These are phyloP conservation scores for Pollimyrus isidori DNA, from an alignment of 2,113 vertebrate species.

Conservation along the genomic window DNA sequence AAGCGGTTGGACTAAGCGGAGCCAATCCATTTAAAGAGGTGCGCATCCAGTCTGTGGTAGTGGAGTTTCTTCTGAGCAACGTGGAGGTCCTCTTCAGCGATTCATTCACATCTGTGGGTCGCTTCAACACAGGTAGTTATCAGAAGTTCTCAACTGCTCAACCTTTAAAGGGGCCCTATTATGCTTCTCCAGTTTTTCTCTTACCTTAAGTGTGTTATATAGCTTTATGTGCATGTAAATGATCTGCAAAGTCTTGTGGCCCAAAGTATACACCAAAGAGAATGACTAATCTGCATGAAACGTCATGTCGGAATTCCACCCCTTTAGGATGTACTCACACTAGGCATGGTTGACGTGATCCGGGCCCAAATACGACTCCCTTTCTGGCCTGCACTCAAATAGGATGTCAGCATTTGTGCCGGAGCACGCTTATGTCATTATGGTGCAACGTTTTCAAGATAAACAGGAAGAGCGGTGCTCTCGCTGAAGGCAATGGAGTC, in stretches of 20 bases:
- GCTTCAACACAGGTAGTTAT: constrained; percentile 53
- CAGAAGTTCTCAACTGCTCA: background rate
- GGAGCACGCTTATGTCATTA: no score
- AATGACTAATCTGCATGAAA: background rate
- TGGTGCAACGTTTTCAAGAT: no score
- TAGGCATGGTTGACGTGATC: no score
- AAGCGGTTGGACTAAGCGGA: constrained; percentile 58
- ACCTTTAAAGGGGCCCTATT: background rate
- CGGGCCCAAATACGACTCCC: no score
- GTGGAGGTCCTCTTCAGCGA: constrained; percentile 70
- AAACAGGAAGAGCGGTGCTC: no score
- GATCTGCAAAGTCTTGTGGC: no score
- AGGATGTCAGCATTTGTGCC: no score
- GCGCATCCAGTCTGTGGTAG: constrained; percentile 69
- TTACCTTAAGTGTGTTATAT: background rate
- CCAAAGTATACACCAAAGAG: background rate
- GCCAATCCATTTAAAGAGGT: constrained; percentile 72
- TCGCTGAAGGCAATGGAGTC: no score
- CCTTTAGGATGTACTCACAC: background rate
- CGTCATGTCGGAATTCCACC: background rate
- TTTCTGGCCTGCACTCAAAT: no score
- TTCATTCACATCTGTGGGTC: constrained; percentile 67
- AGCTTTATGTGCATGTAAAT: background rate
- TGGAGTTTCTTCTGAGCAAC: constrained; percentile 68
- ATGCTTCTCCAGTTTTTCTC: background rate